Evolutionary conservation across 1,140 invertebrate species (phyloP).

Genomic region (Drosophila santomea): DNA sequence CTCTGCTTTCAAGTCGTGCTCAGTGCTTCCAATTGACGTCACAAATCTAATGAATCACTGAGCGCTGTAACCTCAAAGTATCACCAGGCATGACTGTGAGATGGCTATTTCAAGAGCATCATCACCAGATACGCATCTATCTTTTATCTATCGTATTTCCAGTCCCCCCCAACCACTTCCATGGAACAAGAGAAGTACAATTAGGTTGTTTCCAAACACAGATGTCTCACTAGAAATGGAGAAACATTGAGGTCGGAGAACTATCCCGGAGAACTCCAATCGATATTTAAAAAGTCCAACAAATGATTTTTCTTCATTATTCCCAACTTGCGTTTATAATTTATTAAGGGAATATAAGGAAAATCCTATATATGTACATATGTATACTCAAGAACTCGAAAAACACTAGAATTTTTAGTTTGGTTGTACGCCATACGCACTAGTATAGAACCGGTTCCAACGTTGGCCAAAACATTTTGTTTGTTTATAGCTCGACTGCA

Average conservation of each 20-base stretch:
- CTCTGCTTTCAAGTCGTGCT: conserved; percentile 9
- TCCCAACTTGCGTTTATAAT: background rate
- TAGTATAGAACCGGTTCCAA: conserved; percentile 58
- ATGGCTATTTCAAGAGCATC: conserved; percentile 25
- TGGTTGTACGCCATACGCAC: background rate
- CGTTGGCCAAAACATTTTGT: conserved; percentile 47
- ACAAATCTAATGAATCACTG: conserved; percentile 31
- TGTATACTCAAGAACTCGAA: background rate
- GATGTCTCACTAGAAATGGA: background rate
- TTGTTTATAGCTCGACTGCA: conserved; percentile 49
- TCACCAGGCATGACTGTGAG: conserved; percentile 14
- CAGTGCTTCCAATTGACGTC: conserved; percentile 39
- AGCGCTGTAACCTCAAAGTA: conserved; percentile 22
- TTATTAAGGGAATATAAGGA: background rate
- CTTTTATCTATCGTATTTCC: background rate
- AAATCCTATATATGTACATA: background rate
- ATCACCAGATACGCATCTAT: conserved; percentile 20
- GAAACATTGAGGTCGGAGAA: conserved; percentile 6
- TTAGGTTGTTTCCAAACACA: conserved; percentile 21
- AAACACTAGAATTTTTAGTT: background rate
- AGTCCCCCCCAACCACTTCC: conserved; percentile 3
- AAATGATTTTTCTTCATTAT: too few species aligned
- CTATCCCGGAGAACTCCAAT: background rate
- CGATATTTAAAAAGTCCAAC: too few species aligned
- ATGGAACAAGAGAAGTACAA: conserved; percentile 8